Percentiles rank a stretch among this genome's conserved stretches.
These are phyloP conservation scores for Liopterus haemorrhoidalis DNA, from an alignment of 2,888 invertebrate genomes.

Conservation along the genomic window DNA sequence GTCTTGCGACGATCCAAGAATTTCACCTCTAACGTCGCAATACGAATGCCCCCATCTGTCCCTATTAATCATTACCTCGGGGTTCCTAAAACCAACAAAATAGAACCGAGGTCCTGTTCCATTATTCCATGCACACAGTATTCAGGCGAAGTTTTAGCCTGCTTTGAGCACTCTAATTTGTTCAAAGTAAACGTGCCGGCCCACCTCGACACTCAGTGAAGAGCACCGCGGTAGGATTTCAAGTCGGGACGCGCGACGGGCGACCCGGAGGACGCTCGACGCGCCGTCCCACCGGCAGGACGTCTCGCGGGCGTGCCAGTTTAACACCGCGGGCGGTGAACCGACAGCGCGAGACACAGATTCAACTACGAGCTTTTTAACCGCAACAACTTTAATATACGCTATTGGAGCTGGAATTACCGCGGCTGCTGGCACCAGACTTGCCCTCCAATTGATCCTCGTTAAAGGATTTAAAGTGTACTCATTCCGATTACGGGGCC, in stretches of 20 bases:
- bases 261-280: no score
- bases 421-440: slow-evolving; percentile 8
- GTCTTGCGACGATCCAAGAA: slow-evolving; percentile 53
- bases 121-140: slow-evolving; percentile 64
- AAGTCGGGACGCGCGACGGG: no score
- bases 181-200: slow-evolving; percentile 58
- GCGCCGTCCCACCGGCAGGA: slow-evolving; percentile 38
- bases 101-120: slow-evolving; percentile 61
- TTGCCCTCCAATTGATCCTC: slow-evolving; percentile 14
- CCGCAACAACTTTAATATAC: slow-evolving; percentile 33
- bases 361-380: slow-evolving; percentile 60
- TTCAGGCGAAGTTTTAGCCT: slow-evolving; percentile 49
- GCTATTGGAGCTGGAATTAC: no score
- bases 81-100: slow-evolving; percentile 56
- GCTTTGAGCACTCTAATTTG: slow-evolving; percentile 63
- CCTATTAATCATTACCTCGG: slow-evolving; percentile 59
- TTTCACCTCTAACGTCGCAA: slow-evolving; percentile 54
- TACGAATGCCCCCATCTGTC: slow-evolving; percentile 52
- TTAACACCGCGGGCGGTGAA: no score
- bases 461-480: slow-evolving; percentile 18
- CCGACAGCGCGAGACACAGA: no score
- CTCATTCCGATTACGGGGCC: slow-evolving; percentile 29
- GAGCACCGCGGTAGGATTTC: no score
- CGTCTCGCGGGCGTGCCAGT: no score
- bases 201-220: slow-evolving; percentile 48